Percentiles rank a stretch among this genome's conserved stretches.
These are phyloP conservation scores for Salpingus planirostris DNA, from an alignment of 2,888 invertebrate species.

Conservation along the genomic window DNA sequence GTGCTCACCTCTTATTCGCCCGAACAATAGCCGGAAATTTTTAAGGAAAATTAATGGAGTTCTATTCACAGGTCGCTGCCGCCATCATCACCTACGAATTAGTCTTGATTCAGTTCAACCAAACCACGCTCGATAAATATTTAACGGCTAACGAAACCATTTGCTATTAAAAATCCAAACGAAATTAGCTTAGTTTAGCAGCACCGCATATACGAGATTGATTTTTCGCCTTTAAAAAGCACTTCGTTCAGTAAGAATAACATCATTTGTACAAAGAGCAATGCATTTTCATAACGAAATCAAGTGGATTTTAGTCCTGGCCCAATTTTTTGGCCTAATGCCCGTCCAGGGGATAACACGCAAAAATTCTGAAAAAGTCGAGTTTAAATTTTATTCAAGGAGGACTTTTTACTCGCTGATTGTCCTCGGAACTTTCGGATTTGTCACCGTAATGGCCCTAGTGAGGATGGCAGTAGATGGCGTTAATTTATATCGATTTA, in stretches of 20 bases:
- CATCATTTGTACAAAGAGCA: no score
- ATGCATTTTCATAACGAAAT: conserved; percentile 1
- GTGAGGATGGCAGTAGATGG: neutral
- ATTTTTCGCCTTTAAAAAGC: conserved; percentile 1
- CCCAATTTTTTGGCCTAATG: conserved; percentile 3
- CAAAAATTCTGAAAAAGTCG: neutral
- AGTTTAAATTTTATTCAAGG: conserved; percentile 2
- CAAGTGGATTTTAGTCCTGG: conserved; percentile 1
- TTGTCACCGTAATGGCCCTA: conserved; percentile 1
- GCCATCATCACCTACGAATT: conserved; percentile 33
- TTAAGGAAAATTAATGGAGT: neutral
- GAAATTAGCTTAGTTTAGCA: neutral
- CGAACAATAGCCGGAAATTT: conserved; percentile 3
- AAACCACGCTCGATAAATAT: conserved; percentile 10
- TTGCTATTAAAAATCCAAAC: no score
- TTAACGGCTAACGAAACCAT: conserved; percentile 7
- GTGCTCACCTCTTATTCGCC: no score
- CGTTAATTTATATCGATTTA: neutral
- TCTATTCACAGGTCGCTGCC: conserved; percentile 24
- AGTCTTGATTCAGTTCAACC: conserved; percentile 31
- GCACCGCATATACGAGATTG: neutral
- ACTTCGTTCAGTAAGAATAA: no score
- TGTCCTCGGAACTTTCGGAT: conserved; percentile 1
- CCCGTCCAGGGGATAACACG: conserved; percentile 3
- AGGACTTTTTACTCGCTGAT: conserved; percentile 2